Evolutionary conservation across 2,113 vertebrate species (phyloP).

Genomic region (Hiodon alosoides): DNA sequence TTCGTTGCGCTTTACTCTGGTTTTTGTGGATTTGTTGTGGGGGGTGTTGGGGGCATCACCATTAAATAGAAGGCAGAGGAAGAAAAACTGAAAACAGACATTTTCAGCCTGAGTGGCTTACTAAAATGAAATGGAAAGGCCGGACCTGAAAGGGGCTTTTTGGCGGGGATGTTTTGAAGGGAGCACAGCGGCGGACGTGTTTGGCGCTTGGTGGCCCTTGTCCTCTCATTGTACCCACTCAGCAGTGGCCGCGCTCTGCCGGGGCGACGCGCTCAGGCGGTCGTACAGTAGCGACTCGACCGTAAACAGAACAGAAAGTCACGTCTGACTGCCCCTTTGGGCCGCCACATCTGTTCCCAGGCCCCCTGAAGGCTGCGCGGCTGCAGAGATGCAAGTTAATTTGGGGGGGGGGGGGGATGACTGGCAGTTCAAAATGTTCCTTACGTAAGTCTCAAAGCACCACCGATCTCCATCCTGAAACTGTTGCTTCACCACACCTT

Average conservation of each 20-base stretch:
- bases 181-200: conserved; percentile 67
- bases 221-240: conserved; percentile 52
- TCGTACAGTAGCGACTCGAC: conserved; percentile 31
- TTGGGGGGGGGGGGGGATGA: conserved; percentile 35
- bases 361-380: conserved; percentile 46
- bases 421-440: conserved; percentile 52
- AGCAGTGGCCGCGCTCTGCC: conserved; percentile 47
- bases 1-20: conserved; percentile 20
- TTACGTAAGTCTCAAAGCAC: conserved; percentile 38
- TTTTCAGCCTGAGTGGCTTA: conserved; percentile 62
- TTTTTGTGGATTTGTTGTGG: conserved; percentile 16
- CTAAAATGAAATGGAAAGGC: conserved; percentile 57
- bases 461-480: conserved; percentile 15
- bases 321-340: conserved; percentile 44
- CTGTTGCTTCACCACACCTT: background rate
- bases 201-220: conserved; percentile 62
- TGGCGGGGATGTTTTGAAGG: conserved; percentile 49
- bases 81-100: conserved; percentile 55
- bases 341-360: conserved; percentile 43
- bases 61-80: conserved; percentile 48
- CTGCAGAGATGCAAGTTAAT: conserved; percentile 35
- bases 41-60: conserved; percentile 20
- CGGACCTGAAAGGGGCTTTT: conserved; percentile 46
- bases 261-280: conserved; percentile 23
- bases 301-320: conserved; percentile 44